These are phyloP conservation scores for Leptinotarsa juncta DNA, from an alignment of 2,888 invertebrate species.

Conservation along the genomic window DNA sequence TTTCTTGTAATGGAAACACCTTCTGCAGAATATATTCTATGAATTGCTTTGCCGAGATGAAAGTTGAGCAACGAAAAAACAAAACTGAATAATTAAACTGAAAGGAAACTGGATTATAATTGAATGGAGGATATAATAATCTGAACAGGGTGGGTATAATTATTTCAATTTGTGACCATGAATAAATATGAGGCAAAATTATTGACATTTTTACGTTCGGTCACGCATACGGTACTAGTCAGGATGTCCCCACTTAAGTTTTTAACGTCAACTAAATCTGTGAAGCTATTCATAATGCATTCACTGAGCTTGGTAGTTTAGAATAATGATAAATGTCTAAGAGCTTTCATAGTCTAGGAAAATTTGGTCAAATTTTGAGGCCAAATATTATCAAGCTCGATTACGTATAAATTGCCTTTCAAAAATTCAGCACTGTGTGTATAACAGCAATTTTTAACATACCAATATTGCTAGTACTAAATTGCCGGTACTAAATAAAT, in stretches of 20 bases:
- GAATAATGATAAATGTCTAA: neutral
- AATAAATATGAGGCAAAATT: constrained; percentile 9
- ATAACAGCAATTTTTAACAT: too few species aligned
- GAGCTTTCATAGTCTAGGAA: neutral
- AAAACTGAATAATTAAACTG: neutral
- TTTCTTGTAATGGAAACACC: neutral
- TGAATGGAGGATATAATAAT: constrained; percentile 6
- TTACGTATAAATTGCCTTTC: too few species aligned
- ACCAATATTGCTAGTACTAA: too few species aligned
- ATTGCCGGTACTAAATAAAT: too few species aligned
- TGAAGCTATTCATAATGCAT: constrained; percentile 13
- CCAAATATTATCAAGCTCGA: too few species aligned
- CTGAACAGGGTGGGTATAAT: constrained; percentile 7
- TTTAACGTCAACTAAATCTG: constrained; percentile 12
- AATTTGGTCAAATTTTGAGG: too few species aligned
- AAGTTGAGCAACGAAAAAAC: neutral
- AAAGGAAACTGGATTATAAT: constrained; percentile 11
- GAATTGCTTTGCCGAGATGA: too few species aligned
- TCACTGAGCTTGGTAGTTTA: neutral
- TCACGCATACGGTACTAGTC: neutral
- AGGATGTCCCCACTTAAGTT: constrained; percentile 5
- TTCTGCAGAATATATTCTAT: too few species aligned
- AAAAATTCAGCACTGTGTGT: too few species aligned
- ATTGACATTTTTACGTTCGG: constrained; percentile 9
- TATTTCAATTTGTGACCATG: constrained; percentile 11